Base-by-base conservation (phyloP, 2,888 invertebrate species). In the Balanococcus diminutus region DNA sequence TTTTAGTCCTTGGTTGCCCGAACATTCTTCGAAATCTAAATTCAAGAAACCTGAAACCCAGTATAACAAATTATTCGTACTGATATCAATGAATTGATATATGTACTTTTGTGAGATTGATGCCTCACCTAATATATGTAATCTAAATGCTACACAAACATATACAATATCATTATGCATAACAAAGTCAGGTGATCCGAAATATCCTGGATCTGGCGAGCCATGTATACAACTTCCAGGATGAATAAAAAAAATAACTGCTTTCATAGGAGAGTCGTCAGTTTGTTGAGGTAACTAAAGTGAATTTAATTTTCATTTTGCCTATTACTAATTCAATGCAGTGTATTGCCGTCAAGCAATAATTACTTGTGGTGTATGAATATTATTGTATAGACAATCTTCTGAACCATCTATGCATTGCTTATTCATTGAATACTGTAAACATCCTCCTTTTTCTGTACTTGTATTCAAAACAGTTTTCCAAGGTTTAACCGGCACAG, bases 61-160 rank as follows among this genome's bases (percentile, higher is more conserved):
- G 8, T 5, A 8, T 36, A 36, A n/a, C n/a, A n/a, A n/a, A n/a
- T n/a, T n/a, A n/a, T n/a, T n/a, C n/a, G n/a, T n/a, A n/a, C n/a
- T n/a, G n/a, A n/a, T n/a, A n/a, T n/a, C n/a, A n/a, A n/a, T n/a
- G n/a, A n/a, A n/a, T n/a, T n/a, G n/a, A n/a, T n/a, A n/a, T n/a
- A n/a, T n/a, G n/a, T n/a, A n/a, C n/a, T n/a, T n/a, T n/a, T n/a
- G n/a, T 56, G 9, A 19, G n/a, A n/a, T n/a, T n/a, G n/a, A n/a
- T n/a, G n/a, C n/a, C n/a, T n/a, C 36, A 82, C 82, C 82, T 16
- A 82, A 61, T 61, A 61, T 56, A 32, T 82, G 82, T n/a, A 82
- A 32, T 31, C 82, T 46, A n/a, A 46, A 82, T 1, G 11, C n/a
- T 19, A 82, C 16, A 46, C 51, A 25, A 28, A 82, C 82, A 6